A percentile compares a stretch with the other conserved stretches of the same genome.
These are phyloP conservation scores for Caenorhabditis sp. DNA, from an alignment of 2,888 invertebrate species.

Conservation along the genomic window DNA sequence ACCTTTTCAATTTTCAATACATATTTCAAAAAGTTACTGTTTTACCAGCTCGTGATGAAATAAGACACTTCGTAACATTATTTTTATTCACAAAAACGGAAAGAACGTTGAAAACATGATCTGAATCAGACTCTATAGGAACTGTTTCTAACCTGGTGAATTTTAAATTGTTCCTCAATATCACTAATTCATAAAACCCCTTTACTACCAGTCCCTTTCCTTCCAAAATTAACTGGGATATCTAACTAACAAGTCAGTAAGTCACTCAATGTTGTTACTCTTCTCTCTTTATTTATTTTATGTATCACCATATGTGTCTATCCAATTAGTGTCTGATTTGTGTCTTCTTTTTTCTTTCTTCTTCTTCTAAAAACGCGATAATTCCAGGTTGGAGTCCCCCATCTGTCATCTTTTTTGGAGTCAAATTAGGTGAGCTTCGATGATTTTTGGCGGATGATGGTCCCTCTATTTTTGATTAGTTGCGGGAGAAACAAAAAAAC, in stretches of 20 bases:
- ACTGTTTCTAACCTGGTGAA: too few relatives aligned
- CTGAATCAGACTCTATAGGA: too few relatives aligned
- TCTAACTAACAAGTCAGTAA: background rate
- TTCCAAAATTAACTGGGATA: too few relatives aligned
- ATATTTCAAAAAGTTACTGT: too few relatives aligned
- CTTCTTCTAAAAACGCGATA: background rate
- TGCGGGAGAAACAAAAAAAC: background rate
- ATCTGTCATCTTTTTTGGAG: background rate
- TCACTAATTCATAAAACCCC: too few relatives aligned
- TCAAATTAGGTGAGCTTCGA: background rate
- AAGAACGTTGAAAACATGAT: too few relatives aligned
- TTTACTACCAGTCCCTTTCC: too few relatives aligned
- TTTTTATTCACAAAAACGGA: too few relatives aligned
- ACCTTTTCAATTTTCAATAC: too few relatives aligned
- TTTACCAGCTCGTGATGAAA: too few relatives aligned
- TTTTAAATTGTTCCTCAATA: too few relatives aligned
- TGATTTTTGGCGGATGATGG: background rate
- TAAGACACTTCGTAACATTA: too few relatives aligned
- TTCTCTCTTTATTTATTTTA: background rate
- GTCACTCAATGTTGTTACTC: background rate
- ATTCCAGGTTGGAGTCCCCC: background rate
- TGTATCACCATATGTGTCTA: slow-evolving; percentile 1
- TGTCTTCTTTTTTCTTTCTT: background rate
- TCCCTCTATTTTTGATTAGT: background rate
- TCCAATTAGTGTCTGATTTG: background rate